Evolutionary conservation across 2,797 vertebrate genomes (phyloP), one percentile per base, ranked within the genome.

Genomic region (Acestrorhynchus altus): DNA sequence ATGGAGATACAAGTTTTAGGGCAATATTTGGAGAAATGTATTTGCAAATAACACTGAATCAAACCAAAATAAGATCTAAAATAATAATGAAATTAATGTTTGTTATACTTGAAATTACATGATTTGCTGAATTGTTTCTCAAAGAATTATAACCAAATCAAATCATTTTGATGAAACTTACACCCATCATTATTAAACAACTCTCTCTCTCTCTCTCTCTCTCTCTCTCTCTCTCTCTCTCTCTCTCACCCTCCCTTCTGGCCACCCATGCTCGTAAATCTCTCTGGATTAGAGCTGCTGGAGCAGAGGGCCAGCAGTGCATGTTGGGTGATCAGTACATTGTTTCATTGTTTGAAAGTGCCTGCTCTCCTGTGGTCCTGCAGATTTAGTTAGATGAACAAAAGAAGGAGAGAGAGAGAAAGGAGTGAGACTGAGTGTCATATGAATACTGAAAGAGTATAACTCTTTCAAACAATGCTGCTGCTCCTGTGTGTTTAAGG

Each of bases 271-370:
- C 42, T 51, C 20, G 52, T 67, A 66, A 72, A 73, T 66, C 70
- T 49, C 69, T 46, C 8, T 20, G 74, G 74, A 76, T 76, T 76
- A 76, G 24, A 13, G 24, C 40, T 10, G 51, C 64, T 57, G 42
- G n/a, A 44, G 63, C 13, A 13, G 49, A 70, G 67, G 49, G 31
- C 31, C 31, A 35, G 9, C n/a, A 59, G 51, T 44, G 57, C 44
- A 24, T 44, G 52, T 56, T 68, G 28, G 54, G 57, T 79, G 77
- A 71, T 71, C 59, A 57, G 51, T 76, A 47, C 63, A 65, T 39
- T 61, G 59, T 61, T 60, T 60, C 73, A 66, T 67, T 66, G 73
- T 56, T 57, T 67, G 31, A 42, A 22, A 65, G 44, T 24, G 35
- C 63, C 71, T 52, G 56, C 64, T 79, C 44, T 57, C 28, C 31